Evolutionary conservation across 2,888 invertebrate genomes (phyloP).

Genomic region (Acholoe squamosa): DNA sequence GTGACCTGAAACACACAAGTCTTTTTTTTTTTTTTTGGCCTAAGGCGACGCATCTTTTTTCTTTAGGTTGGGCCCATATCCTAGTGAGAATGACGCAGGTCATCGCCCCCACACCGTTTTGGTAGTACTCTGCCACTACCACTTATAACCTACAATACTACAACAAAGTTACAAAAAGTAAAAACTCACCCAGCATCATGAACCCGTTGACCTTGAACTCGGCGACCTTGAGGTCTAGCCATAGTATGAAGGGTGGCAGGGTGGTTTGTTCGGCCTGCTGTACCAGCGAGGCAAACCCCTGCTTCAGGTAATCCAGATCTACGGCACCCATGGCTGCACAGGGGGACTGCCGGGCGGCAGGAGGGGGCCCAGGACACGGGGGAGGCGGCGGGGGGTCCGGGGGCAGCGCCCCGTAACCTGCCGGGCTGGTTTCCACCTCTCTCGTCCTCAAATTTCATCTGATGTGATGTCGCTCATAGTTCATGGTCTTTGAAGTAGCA

Average conservation of each 20-base stretch:
- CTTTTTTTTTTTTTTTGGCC: too few relatives aligned
- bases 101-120: background rate
- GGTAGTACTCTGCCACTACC: background rate
- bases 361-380: background rate
- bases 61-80: too few relatives aligned
- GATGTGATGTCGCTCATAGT: conserved; percentile 26
- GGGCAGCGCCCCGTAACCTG: too few relatives aligned
- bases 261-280: conserved; percentile 71
- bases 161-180: background rate
- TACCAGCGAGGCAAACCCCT: conserved; percentile 72
- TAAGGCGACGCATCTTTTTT: too few relatives aligned
- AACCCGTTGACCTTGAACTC: conserved; percentile 74
- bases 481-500: background rate
- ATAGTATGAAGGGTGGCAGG: conserved; percentile 74
- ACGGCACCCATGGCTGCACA: conserved; percentile 66
- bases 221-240: conserved; percentile 75
- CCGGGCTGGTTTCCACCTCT: background rate
- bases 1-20: too few relatives aligned
- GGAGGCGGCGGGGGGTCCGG: background rate
- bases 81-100: too few relatives aligned
- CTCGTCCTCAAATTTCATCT: background rate
- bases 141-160: background rate
- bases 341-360: conserved; percentile 1
- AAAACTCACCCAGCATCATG: conserved; percentile 70
- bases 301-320: conserved; percentile 71